Percentiles rank a stretch among this genome's conserved stretches.
Evolutionary conservation across 2,113 vertebrate genomes (phyloP).

Genomic region (Scatophagus argus): DNA sequence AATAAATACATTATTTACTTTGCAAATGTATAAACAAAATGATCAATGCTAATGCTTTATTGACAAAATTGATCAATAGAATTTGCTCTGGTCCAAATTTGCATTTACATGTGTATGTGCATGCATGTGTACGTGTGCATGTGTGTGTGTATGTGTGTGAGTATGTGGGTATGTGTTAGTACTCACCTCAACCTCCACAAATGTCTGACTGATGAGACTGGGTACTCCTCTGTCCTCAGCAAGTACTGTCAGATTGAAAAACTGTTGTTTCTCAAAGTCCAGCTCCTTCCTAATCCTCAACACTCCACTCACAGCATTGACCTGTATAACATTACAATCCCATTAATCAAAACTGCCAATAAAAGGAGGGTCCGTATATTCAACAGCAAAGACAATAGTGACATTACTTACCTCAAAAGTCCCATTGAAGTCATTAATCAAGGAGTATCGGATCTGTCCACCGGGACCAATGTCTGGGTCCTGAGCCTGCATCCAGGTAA

Average conservation of each 20-base stretch:
- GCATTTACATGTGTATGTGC: neutral
- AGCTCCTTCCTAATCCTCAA: conserved; percentile 91
- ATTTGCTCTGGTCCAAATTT: neutral
- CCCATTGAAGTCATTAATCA: conserved; percentile 92
- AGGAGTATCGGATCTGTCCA: conserved; percentile 91
- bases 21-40: neutral
- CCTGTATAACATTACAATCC: conserved; percentile 60
- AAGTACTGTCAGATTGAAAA: conserved; percentile 92
- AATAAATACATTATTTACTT: neutral
- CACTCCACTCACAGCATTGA: conserved; percentile 89
- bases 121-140: neutral
- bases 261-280: conserved; percentile 95
- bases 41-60: neutral
- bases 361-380: conserved; percentile 2
- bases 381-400: neutral
- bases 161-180: conserved; percentile 7
- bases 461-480: conserved; percentile 94
- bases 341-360: conserved; percentile 32
- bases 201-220: conserved; percentile 89
- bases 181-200: conserved; percentile 91
- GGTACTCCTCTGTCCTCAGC: conserved; percentile 93
- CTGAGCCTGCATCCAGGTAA: conserved; percentile 93
- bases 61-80: conserved; percentile 19
- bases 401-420: conserved; percentile 92
- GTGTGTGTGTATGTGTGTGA: conserved; percentile 7